Evolutionary conservation across 2,888 invertebrate genomes (phyloP).

Genomic region (Oligia fasciuncula): DNA sequence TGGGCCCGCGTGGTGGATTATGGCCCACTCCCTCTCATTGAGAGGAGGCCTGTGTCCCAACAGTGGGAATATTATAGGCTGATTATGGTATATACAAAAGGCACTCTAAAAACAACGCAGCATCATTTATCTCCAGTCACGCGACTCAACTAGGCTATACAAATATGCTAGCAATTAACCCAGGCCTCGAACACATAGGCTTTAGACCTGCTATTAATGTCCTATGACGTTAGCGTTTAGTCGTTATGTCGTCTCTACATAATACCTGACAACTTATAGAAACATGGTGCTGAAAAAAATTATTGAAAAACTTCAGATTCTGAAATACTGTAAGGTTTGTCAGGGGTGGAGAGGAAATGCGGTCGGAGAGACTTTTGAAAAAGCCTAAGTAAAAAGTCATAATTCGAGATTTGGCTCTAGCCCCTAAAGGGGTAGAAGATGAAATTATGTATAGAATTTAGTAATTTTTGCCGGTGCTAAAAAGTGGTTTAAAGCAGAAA

Average conservation of each 20-base stretch:
- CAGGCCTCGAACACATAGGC: slow-evolving; percentile 26
- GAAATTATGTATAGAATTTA: no score
- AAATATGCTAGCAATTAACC: slow-evolving; percentile 49
- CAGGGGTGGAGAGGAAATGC: neutral
- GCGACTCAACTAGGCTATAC: slow-evolving; percentile 31
- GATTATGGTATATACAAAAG: neutral
- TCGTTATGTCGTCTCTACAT: slow-evolving; percentile 9
- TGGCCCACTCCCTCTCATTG: no score
- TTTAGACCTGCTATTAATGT: slow-evolving; percentile 26
- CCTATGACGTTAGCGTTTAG: slow-evolving; percentile 2
- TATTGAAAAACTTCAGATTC: neutral
- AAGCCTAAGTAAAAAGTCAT: no score
- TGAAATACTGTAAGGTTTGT: neutral
- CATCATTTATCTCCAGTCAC: slow-evolving; percentile 38
- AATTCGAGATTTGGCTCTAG: no score
- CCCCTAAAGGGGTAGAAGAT: no score
- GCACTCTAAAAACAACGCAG: neutral
- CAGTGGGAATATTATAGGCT: neutral
- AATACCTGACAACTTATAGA: slow-evolving; percentile 7
- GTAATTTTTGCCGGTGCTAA: no score
- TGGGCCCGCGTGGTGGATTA: no score
- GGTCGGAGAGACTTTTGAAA: no score
- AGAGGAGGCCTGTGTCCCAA: no score
- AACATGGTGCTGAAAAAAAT: neutral
- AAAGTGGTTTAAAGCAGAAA: no score